Base-by-base conservation (phyloP, 1,140 invertebrate genomes). In the Nephila pilipes region DNA sequence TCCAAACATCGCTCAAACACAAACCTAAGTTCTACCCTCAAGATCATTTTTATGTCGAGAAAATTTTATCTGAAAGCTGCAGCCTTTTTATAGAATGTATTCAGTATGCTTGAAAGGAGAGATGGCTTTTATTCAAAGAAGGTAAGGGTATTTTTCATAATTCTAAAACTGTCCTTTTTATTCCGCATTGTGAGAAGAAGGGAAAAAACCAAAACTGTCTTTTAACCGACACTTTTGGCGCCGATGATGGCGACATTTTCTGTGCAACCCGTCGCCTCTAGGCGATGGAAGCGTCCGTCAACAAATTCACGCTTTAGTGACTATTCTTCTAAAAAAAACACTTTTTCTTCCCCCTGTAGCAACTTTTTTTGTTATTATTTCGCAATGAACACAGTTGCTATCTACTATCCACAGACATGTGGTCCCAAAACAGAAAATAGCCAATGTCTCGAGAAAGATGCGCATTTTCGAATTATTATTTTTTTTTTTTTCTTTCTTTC, bases 231-330 rank as follows among this genome's bases (percentile, higher is more conserved):
- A 65, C 63, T 36, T 75, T 85, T 85, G 87, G 60, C 87, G 87
- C 87, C 87, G 46, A 46, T 55, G 63, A 88, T 46, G 87, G 87
- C 60, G 60, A 75, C 58, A 88, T 46, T 55, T 88, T 54, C 58
- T 5, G 20, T 36, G 65, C 54, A 88, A 54, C 65, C 87, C 87
- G 63, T 88, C 87, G 69, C 87, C 54, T 88, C 65, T 14, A n/a
- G 38, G 87, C 65, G 63, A 75, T 54, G 14, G 32, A 22, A 32
- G 60, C 63, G 87, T 88, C 87, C 87, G 63, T 88, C 87, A 88
- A 88, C 87, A 88, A 69, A 88, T 88, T 88, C 63, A 88, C 87
- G 87, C 87, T 69, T 88, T 88, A 75, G 57, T 88, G 63, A 88
- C 36, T 88, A 63, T 88, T 32, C 85, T 38, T 25, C 32, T 3